These are phyloP conservation scores for Adelognathus sp. DNA, from an alignment of 2,888 invertebrate genomes.

Conservation along the genomic window DNA sequence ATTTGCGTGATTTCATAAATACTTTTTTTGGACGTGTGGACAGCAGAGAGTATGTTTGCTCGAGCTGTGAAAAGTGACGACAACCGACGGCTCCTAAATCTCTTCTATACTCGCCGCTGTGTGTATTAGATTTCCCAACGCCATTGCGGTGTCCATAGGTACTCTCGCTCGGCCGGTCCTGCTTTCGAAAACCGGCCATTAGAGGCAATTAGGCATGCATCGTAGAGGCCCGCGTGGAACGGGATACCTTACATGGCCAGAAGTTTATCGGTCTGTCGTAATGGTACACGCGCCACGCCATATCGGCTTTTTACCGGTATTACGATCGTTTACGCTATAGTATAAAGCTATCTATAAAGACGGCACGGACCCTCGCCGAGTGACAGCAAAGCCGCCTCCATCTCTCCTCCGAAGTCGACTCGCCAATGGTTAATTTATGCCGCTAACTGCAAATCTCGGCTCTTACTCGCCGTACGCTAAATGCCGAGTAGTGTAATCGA, in stretches of 20 bases:
- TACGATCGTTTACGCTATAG: conserved; percentile 7
- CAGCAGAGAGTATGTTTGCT: conserved; percentile 24
- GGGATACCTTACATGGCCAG: conserved; percentile 69
- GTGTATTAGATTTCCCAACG: conserved; percentile 17
- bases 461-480: background rate
- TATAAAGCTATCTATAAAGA: background rate
- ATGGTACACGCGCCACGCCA: conserved; percentile 56
- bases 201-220: conserved; percentile 74
- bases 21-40: too few species aligned
- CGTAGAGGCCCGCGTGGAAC: conserved; percentile 67
- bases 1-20: too few species aligned
- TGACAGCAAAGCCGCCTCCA: conserved; percentile 5
- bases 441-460: background rate
- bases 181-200: conserved; percentile 73
- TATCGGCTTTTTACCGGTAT: conserved; percentile 23
- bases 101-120: background rate
- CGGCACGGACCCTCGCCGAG: background rate
- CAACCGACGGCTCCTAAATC: background rate
- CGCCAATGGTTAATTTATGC: background rate
- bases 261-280: conserved; percentile 66
- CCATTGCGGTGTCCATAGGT: background rate
- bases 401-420: background rate
- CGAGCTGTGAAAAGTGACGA: background rate
- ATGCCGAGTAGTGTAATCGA: conserved; percentile 8
- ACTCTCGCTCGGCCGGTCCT: conserved; percentile 44